Percentiles rank a stretch among this genome's conserved stretches.
Conservation (phyloP, 2,797 vertebrate genomes). For the Poecilia picta region DNA sequence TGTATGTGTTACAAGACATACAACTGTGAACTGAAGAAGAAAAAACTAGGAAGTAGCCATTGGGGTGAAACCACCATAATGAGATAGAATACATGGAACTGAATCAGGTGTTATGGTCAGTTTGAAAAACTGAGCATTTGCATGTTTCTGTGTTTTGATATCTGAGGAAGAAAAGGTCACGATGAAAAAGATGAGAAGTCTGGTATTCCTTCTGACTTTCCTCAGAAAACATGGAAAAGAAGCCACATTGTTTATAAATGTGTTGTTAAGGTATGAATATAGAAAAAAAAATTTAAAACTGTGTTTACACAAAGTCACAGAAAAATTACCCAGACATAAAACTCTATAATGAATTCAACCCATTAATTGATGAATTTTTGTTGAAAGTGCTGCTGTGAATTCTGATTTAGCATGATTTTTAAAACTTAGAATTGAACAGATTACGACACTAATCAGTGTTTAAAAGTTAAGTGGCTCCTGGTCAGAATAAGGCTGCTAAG, state of each 20-base stretch:
- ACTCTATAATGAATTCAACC: neutral
- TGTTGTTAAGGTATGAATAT: neutral
- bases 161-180: slow-evolving; percentile 1
- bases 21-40: slow-evolving; percentile 36
- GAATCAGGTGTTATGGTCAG: slow-evolving; percentile 16
- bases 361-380: neutral
- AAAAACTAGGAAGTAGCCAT: slow-evolving; percentile 27
- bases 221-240: neutral
- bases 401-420: neutral
- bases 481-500: neutral
- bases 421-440: neutral
- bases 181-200: neutral
- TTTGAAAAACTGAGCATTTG: slow-evolving; percentile 3
- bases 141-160: neutral
- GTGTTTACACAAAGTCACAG: neutral
- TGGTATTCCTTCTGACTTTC: neutral
- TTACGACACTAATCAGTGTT: neutral
- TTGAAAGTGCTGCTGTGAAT: neutral
- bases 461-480: neutral
- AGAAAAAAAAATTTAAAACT: neutral
- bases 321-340: neutral
- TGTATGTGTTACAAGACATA: slow-evolving; percentile 56
- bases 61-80: slow-evolving; percentile 54
- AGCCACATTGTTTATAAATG: neutral
- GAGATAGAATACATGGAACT: slow-evolving; percentile 22